Evolutionary conservation across 2,888 invertebrate genomes (phyloP), one percentile per base, ranked within the genome.

Genomic region (Hanleya hanleyi): DNA sequence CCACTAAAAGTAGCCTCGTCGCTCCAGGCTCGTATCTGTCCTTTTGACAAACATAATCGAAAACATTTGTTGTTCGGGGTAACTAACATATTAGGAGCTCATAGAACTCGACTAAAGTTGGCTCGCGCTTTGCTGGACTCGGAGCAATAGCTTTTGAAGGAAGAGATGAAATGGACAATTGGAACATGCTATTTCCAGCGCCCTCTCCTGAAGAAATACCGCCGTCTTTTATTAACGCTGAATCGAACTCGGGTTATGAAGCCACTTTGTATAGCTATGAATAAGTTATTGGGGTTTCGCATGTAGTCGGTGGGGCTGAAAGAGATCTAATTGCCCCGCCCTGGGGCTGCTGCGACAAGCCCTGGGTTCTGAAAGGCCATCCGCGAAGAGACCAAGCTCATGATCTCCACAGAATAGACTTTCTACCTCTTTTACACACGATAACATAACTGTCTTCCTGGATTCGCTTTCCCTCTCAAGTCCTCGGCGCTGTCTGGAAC

Each of bases 361-460:
- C 57, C 22, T 26, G 57, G 57, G 57, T 32, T 26, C 12, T 18
- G 26, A 22, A 15, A 57, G 57, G 57, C 57, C n/a, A n/a, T n/a
- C n/a, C n/a, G n/a, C n/a, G n/a, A n/a, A n/a, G n/a, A n/a, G n/a
- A n/a, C n/a, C n/a, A n/a, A n/a, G n/a, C n/a, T n/a, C n/a, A n/a
- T n/a, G n/a, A n/a, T n/a, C n/a, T n/a, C n/a, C n/a, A n/a, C n/a
- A n/a, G n/a, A n/a, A n/a, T n/a, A n/a, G n/a, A n/a, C n/a, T n/a
- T n/a, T n/a, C n/a, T n/a, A n/a, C n/a, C n/a, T n/a, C n/a, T n/a
- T n/a, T n/a, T n/a, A 57, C 22, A 57, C 57, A 57, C 32, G 57
- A 57, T 57, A 57, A 57, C 57, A 57, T 57, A 57, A 57, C 57
- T 57, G 57, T 57, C 57, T 57, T 57, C 29, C 29, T 26, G 57